Percentiles rank a stretch among this genome's conserved stretches.
These are phyloP conservation scores for Holotrichia oblita DNA, from an alignment of 1,140 invertebrate species.

Conservation along the genomic window DNA sequence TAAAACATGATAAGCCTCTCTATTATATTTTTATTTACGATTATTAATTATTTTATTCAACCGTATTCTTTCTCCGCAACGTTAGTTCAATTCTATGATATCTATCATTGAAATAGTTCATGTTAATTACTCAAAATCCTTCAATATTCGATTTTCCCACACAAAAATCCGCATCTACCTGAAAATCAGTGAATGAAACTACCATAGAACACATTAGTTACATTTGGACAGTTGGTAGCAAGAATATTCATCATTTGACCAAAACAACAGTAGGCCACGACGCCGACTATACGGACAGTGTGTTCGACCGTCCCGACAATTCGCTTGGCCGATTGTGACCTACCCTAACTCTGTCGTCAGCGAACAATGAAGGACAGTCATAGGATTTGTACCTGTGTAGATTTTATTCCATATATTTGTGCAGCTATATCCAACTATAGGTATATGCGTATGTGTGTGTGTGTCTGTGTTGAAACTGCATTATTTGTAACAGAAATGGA, in stretches of 20 bases:
- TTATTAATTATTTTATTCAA: too few species aligned
- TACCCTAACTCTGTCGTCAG: constrained; percentile 52
- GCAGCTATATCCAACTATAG: constrained; percentile 17
- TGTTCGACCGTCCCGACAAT: constrained; percentile 33
- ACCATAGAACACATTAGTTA: constrained; percentile 52
- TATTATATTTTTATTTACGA: too few species aligned
- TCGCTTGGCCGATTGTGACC: constrained; percentile 49
- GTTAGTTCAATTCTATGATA: too few species aligned
- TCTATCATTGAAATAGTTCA: too few species aligned
- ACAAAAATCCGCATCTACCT: constrained; percentile 48
- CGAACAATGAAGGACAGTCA: constrained; percentile 50
- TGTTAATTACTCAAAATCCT: background rate
- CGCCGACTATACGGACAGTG: constrained; percentile 2
- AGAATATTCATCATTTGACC: constrained; percentile 56
- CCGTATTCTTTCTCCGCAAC: too few species aligned
- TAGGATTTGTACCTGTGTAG: constrained; percentile 52
- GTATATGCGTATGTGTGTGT: constrained; percentile 38
- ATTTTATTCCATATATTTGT: background rate
- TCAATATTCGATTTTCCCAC: constrained; percentile 50
- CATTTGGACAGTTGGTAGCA: constrained; percentile 54
- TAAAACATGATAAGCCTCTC: too few species aligned
- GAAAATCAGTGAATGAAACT: constrained; percentile 49
- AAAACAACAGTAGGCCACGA: constrained; percentile 51
- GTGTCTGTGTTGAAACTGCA: constrained; percentile 39
- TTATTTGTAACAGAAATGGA: constrained; percentile 49